Base-by-base conservation (phyloP, 2,797 vertebrate genomes). In the Vespertilio murinus region DNA sequence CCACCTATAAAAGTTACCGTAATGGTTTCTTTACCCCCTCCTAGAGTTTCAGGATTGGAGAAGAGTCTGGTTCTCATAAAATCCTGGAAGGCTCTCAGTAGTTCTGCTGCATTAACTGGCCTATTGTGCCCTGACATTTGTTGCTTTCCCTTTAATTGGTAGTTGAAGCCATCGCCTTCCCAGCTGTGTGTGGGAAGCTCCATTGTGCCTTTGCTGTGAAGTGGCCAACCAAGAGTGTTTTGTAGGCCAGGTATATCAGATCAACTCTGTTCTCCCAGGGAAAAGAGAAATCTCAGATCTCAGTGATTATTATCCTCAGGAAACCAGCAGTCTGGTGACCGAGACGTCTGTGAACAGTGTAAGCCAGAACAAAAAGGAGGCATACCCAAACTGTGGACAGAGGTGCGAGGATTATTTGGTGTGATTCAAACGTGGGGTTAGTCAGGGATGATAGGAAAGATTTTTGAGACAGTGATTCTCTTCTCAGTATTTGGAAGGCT, bases 21-120 rank as follows among this genome's bases (percentile, higher is more conserved):
- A n/a, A 64, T 82, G 47, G 40, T 77, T 81, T 67, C 64, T 67
- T 92, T 93, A 77, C 18, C 35, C 10, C 25, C 85, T 85, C 54
- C 70, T 90, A 78, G 93, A 89, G 38, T 89, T 88, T 89, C 47
- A 93, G 79, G 38, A 47, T 56, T 90, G 40, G 65, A 87, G 73
- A 78, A 91, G 88, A 47, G 28, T 54, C 67, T 75, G 52, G 17
- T 85, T 96, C 70, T 86, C 30, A 64, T 74, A 94, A 84, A 85
- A 77, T 93, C 35, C 77, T 88, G 18, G 20, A 81, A 93, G 47
- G 45, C n/a, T 87, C 73, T 78, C 64, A 45, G 16, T 65, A 25
- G 18, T 75, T 95, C 65, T 70, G 23, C 8, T 67, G 7, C 33
- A 25, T 88, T 93, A 86, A 83, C 38, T 65, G 54, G 40, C 56